phyloP scores from a whole-genome alignment of 2,797 vertebrate species.

The Squalus acanthias region DNA sequence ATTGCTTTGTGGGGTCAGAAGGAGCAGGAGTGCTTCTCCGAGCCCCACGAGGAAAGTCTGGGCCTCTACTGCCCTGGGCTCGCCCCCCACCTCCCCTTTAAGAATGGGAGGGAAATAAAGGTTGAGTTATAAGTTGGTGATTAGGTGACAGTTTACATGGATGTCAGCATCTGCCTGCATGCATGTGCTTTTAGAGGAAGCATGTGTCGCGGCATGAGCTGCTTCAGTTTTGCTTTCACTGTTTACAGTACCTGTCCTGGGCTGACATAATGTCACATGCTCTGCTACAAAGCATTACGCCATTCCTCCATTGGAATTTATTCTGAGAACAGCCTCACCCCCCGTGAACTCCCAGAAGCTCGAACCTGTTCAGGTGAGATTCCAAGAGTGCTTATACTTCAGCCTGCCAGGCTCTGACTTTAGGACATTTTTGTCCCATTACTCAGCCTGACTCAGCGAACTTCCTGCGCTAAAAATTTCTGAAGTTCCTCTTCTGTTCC shows the following conservation, averaged over 20 bases:
- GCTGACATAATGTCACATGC: neutral
- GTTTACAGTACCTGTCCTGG: neutral
- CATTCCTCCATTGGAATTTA: neutral
- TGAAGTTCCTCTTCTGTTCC: neutral
- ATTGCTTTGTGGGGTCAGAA: neutral
- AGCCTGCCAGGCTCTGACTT: neutral
- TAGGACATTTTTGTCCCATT: neutral
- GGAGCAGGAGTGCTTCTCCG: neutral
- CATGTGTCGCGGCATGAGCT: neutral
- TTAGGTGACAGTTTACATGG: neutral
- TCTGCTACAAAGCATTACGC: neutral
- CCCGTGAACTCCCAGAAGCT: neutral
- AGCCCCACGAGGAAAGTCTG: neutral
- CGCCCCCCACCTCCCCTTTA: neutral
- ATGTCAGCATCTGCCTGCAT: neutral
- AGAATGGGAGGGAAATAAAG: neutral
- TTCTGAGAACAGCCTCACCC: neutral
- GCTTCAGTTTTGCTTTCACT: neutral
- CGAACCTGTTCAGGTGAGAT: neutral
- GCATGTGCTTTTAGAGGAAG: neutral
- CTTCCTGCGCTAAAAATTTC: neutral
- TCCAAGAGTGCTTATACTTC: neutral
- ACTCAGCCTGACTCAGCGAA: neutral
- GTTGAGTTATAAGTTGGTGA: neutral
- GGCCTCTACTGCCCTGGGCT: neutral